Percentiles rank a stretch among this genome's conserved stretches.
Evolutionary conservation across 2,888 invertebrate genomes (phyloP).

Genomic region (Eutolmus rufibarbis): DNA sequence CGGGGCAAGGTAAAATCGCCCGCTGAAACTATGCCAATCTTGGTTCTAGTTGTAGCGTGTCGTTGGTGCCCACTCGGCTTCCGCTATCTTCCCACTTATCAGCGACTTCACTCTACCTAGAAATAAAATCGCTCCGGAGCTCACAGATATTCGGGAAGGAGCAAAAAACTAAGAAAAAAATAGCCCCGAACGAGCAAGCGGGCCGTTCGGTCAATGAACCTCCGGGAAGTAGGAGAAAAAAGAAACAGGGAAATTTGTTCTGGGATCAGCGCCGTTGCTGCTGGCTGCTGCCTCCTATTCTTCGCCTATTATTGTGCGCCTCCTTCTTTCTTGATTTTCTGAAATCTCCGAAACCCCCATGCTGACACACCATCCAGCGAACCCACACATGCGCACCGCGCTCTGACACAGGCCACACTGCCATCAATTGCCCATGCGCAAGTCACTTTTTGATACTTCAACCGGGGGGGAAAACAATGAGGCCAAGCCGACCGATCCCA

Average conservation of each 20-base stretch:
- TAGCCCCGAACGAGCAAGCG: not conserved
- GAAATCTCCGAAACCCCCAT: constrained; percentile 25
- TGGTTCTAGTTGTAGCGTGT: not conserved
- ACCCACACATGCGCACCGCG: not conserved
- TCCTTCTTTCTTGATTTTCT: constrained; percentile 27
- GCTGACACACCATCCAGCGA: not conserved
- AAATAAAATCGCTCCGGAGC: constrained; percentile 11
- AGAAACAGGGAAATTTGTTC: constrained; percentile 37
- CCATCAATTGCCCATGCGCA: constrained; percentile 19
- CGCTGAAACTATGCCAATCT: not conserved
- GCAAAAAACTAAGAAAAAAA: constrained; percentile 23
- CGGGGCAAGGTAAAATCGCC: not conserved
- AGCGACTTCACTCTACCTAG: constrained; percentile 23
- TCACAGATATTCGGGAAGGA: constrained; percentile 15
- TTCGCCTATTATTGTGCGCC: constrained; percentile 31
- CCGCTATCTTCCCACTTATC: constrained; percentile 24
- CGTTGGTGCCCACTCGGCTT: not conserved
- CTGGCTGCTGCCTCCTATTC: constrained; percentile 18
- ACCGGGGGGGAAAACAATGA: constrained; percentile 25
- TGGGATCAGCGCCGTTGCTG: constrained; percentile 14
- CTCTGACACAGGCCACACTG: not conserved
- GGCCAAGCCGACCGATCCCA: not conserved
- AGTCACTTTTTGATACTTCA: constrained; percentile 6
- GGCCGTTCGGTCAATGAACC: constrained; percentile 19
- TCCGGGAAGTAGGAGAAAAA: constrained; percentile 11